Evolutionary conservation across 1,140 invertebrate genomes (phyloP).

Genomic region (Copidosoma floridanum): DNA sequence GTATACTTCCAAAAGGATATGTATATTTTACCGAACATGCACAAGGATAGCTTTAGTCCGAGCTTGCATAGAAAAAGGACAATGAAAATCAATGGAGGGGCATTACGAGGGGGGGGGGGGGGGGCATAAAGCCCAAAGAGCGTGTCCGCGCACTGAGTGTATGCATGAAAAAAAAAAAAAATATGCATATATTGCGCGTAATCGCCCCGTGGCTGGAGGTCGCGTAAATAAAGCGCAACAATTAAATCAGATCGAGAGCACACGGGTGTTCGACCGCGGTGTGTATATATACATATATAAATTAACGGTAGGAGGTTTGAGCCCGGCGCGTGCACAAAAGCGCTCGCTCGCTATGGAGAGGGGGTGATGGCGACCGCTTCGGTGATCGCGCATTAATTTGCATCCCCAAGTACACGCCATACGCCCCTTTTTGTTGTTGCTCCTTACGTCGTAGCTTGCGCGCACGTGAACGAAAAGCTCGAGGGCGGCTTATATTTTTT

Average conservation of each 20-base stretch:
- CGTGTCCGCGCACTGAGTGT: background rate
- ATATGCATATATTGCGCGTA: background rate
- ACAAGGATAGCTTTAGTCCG: no score
- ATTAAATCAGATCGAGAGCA: slow-evolving; percentile 46
- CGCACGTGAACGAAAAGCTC: no score
- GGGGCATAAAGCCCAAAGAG: background rate
- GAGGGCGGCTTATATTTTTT: no score
- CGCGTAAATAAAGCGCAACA: slow-evolving; percentile 48
- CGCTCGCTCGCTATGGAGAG: background rate
- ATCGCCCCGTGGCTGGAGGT: no score
- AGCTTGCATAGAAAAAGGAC: no score
- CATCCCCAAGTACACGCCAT: slow-evolving; percentile 53
- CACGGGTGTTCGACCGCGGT: no score
- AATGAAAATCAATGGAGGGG: background rate
- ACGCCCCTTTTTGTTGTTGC: background rate
- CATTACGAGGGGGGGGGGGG: background rate
- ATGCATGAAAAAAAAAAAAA: background rate
- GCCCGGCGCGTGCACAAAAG: background rate
- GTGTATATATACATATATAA: background rate
- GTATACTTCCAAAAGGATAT: no score
- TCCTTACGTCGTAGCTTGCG: background rate
- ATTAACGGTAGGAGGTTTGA: no score
- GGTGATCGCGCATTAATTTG: slow-evolving; percentile 56
- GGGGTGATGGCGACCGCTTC: slow-evolving; percentile 31
- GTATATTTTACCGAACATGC: no score